A percentile compares a stretch with the other conserved stretches of the same genome.
These are phyloP conservation scores for Morone chrysops DNA, from an alignment of 2,113 vertebrate genomes.

Conservation along the genomic window DNA sequence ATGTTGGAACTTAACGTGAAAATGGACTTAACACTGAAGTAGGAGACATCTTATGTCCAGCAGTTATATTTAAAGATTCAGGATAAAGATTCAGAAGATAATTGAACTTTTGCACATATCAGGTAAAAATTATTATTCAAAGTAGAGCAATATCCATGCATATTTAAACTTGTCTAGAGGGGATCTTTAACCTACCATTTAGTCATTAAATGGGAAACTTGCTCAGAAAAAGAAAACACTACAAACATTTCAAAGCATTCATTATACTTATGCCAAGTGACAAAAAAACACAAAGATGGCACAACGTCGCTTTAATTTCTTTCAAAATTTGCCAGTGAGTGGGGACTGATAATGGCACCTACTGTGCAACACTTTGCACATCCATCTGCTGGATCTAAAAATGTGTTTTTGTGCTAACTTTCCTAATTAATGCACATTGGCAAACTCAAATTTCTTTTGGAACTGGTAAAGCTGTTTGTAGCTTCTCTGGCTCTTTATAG, in stretches of 20 bases:
- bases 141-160: no score
- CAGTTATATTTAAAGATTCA: no score
- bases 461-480: constrained; percentile 14
- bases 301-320: neutral
- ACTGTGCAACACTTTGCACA: constrained; percentile 16
- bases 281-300: neutral
- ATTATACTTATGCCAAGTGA: neutral
- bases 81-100: no score
- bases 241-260: neutral
- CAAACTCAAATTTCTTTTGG: constrained; percentile 41
- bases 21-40: no score
- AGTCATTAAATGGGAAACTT: neutral
- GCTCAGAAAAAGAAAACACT: neutral
- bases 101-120: no score
- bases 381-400: constrained; percentile 25
- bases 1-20: no score
- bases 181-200: neutral
- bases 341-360: constrained; percentile 3
- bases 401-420: constrained; percentile 28
- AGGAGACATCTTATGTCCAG: no score
- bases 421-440: constrained; percentile 31
- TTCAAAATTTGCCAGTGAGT: constrained; percentile 2
- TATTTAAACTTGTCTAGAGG: no score
- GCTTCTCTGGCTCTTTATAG: constrained; percentile 32
- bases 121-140: no score